Evolutionary conservation across 2,888 invertebrate genomes (phyloP), one percentile per base, ranked within the genome.

Genomic region (Eristalis pertinax): DNA sequence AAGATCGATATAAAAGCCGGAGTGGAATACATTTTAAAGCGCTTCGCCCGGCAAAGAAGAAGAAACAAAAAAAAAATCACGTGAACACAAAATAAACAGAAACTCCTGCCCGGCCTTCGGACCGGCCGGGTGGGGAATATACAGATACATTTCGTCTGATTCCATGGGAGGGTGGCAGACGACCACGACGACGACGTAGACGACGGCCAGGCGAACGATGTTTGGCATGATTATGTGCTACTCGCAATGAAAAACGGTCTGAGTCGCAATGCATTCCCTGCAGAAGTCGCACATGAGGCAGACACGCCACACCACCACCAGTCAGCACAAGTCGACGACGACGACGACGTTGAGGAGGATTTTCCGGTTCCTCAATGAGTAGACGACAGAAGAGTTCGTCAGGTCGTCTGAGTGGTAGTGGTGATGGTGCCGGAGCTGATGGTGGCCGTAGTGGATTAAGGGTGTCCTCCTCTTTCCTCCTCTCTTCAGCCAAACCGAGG

Each of bases 281-380:
- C 56, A 68, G 22, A 81, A 68, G 35, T 67, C 11, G 67, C 38
- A 24, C 65, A 67, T 63, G 72, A 29, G 56, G 43, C 74, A 69
- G 63, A 81, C 65, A 62, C 60, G 19, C 38, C 35, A 65, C 63
- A 63, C 63, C 62, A 62, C 15, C 62, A 24, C 62, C 63, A 32
- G n/a, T 8, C 26, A n/a, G 32, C 26, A n/a, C 15, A 26, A 29
- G 15, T 15, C 15, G 65, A 38, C 35, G 38, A 77, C 75, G 35
- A 24, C 50, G 76, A 43, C 32, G 35, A 50, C 38, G 43, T 29
- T 60, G 60, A 63, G 29, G 70, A 76, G 64, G 50, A 69, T 86
- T 80, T 86, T 78, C 77, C 82, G 64, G 77, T 74, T 82, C 50
- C 77, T 82, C 67, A 81, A 76, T 68, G 84, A 68, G 70, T 32